Base-by-base conservation (phyloP, 2,113 vertebrate genomes). In the Heteronetta atricapilla region DNA sequence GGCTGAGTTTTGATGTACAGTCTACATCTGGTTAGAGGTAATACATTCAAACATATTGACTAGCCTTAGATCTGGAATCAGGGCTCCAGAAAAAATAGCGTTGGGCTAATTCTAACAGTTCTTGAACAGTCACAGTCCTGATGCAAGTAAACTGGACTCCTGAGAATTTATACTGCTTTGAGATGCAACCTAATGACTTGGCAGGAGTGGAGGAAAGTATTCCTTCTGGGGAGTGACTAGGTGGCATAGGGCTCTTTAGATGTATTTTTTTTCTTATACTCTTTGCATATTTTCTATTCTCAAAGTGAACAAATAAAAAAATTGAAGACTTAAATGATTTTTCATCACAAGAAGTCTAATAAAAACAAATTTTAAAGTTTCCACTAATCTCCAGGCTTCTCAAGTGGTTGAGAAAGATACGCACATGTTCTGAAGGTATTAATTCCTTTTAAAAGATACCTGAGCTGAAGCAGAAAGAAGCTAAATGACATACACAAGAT, bases 1-100 rank as follows among this genome's bases (percentile, higher is more conserved):
- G 80, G 80, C 74, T 95, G 81, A 93, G 20, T 95, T 96, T 97
- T 97, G 96, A 97, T 95, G 28, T 95, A 96, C 3, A 1, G 90
- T 80, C 91, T 95, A 81, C 36, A 94, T 84, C 78, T 91, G 94
- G 76, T 92, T 89, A 92, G 42, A 94, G 75, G 91, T 48, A 52
- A 95, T 82, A 93, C 36, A 59, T 91, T 93, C 55, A 81, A 67
- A 94, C 74, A n/a, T 13, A 1, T 94, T 79, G 67, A 82, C 77
- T 73, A 2, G 2, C 68, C 62, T 80, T 85, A 81, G 85, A 76
- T 76, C 50, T 76, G 74, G 53, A 70, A 84, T 36, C 28, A 82
- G 70, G 25, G 18, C 23, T 94, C 34, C 63, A 73, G 56, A 88
- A 86, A 53, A 84, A 80, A 69, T 74, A 74, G 38, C 0, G 1